phyloP scores from a whole-genome alignment of 2,797 vertebrate species.

The Dryobates pubescens region DNA sequence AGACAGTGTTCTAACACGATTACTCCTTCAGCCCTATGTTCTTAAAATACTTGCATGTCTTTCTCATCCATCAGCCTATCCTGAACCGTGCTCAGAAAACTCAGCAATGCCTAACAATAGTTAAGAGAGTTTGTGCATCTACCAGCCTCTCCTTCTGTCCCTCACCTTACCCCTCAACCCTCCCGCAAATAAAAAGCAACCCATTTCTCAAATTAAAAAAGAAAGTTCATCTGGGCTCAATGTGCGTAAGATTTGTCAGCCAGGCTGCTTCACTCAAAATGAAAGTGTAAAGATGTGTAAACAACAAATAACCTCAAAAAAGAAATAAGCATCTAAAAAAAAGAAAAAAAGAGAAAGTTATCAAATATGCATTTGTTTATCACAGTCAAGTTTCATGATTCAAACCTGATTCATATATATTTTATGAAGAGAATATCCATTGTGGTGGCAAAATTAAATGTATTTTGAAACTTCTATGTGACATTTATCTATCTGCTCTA shows the following conservation, averaged over 20 bases:
- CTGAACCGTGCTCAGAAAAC: background rate
- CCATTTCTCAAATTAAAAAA: background rate
- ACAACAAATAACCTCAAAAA: slow-evolving; percentile 63
- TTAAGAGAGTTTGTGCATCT: background rate
- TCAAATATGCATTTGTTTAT: slow-evolving; percentile 76
- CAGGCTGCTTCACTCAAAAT: slow-evolving; percentile 26
- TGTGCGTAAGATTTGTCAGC: background rate
- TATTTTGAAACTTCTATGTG: slow-evolving; percentile 75
- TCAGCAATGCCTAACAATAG: background rate
- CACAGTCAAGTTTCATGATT: slow-evolving; percentile 53
- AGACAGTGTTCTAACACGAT: accelerated
- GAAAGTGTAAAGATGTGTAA: slow-evolving; percentile 63
- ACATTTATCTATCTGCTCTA: slow-evolving; percentile 81
- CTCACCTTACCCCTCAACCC: background rate
- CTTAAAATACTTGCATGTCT: background rate
- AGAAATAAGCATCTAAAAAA: slow-evolving; percentile 23
- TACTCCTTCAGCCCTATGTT: background rate
- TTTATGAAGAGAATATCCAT: slow-evolving; percentile 76
- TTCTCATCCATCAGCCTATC: background rate
- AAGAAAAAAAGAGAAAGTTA: slow-evolving; percentile 25
- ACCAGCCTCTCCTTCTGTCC: background rate
- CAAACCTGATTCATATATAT: slow-evolving; percentile 70
- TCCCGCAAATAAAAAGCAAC: background rate
- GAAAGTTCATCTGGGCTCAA: background rate
- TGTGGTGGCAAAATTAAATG: slow-evolving; percentile 79